These are phyloP conservation scores for Ormyrus thymus DNA, from an alignment of 2,888 invertebrate genomes.

Conservation along the genomic window DNA sequence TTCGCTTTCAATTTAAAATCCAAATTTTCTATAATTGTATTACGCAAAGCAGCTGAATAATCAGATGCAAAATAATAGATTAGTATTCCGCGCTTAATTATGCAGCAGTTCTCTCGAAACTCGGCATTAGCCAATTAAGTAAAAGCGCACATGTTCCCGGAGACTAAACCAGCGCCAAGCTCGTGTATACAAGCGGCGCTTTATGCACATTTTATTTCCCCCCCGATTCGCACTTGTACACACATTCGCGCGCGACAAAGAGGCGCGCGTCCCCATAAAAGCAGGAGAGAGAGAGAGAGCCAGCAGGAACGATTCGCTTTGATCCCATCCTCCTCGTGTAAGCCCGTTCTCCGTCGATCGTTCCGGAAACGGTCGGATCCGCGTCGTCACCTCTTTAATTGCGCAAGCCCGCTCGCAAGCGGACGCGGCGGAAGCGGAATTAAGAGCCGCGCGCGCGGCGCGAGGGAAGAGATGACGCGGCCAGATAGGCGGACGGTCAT, in stretches of 20 bases:
- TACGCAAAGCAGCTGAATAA: too few relatives aligned
- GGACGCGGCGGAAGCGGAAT: constrained; percentile 3
- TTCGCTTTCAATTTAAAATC: too few relatives aligned
- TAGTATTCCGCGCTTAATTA: too few relatives aligned
- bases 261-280: constrained; percentile 9
- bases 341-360: not conserved
- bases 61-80: too few relatives aligned
- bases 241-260: constrained; percentile 12
- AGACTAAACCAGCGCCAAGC: not conserved
- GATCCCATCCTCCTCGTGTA: constrained; percentile 21
- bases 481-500: constrained; percentile 33
- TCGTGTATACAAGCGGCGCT: constrained; percentile 1
- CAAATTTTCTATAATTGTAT: too few relatives aligned
- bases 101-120: too few relatives aligned
- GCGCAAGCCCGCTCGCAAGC: not conserved
- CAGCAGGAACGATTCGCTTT: constrained; percentile 12
- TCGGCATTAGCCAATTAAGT: not conserved
- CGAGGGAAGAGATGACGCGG: constrained; percentile 52
- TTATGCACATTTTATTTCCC: not conserved
- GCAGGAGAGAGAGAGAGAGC: not conserved
- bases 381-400: constrained; percentile 41
- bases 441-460: constrained; percentile 44
- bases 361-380: constrained; percentile 38
- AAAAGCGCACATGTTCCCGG: not conserved
- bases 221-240: not conserved